Evolutionary conservation across 2,888 invertebrate species (phyloP).

Genomic region (Eurytoma adleriae): DNA sequence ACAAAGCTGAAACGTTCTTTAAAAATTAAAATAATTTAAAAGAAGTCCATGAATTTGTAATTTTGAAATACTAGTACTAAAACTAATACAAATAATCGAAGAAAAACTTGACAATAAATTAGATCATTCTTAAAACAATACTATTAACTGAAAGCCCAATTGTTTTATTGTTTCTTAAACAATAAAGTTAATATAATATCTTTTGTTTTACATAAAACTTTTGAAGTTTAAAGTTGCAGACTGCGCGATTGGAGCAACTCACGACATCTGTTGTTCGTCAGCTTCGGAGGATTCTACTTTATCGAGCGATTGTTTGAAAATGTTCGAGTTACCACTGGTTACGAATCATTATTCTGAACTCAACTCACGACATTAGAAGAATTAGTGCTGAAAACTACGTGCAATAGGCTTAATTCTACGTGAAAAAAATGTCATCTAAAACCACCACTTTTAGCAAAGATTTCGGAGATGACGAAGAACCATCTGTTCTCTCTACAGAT

Average conservation of each 20-base stretch:
- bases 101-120: no score
- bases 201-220: neutral
- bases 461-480: conserved; percentile 77
- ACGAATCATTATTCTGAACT: conserved; percentile 41
- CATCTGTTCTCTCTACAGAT: conserved; percentile 81
- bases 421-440: neutral
- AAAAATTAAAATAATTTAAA: no score
- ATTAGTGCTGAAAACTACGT: neutral
- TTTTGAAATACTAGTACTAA: no score
- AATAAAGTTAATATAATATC: no score
- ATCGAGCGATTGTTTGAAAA: conserved; percentile 37
- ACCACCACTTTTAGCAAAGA: conserved; percentile 61
- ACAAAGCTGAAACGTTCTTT: no score
- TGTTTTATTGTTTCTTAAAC: no score
- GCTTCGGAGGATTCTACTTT: neutral
- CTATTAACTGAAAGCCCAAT: no score
- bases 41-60: no score
- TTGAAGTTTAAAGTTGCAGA: neutral
- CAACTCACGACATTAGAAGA: no score
- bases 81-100: no score
- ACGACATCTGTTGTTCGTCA: conserved; percentile 36
- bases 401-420: neutral
- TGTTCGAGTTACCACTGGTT: conserved; percentile 48
- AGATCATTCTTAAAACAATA: no score
- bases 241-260: neutral